Percentiles rank a stretch among this genome's conserved stretches.
Conservation (phyloP, 2,888 invertebrate genomes). For the Nasonia oneida region DNA sequence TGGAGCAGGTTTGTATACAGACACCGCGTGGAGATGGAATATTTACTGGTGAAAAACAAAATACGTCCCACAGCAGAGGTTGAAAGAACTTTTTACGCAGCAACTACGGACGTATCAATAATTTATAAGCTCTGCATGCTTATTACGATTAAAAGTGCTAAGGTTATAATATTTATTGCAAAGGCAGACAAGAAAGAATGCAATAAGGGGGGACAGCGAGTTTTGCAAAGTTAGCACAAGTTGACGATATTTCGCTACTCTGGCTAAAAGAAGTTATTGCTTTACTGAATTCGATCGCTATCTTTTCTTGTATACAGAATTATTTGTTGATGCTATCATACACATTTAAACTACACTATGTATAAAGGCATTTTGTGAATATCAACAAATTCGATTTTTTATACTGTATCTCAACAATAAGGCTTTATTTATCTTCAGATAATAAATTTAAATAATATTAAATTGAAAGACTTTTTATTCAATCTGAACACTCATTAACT, state of each 20-base stretch:
- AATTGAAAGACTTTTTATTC: constrained; percentile 24
- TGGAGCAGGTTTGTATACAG: neutral
- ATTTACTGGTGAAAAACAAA: neutral
- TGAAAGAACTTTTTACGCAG: no score
- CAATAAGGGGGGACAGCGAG: neutral
- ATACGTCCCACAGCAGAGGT: no score
- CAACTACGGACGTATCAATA: neutral
- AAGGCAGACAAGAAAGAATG: neutral
- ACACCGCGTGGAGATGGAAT: neutral
- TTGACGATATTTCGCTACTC: neutral
- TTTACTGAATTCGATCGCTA: neutral
- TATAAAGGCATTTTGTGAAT: no score
- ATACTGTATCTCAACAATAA: neutral
- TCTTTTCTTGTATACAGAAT: neutral
- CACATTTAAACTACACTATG: no score
- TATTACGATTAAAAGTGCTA: neutral
- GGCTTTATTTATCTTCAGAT: neutral
- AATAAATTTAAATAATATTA: neutral
- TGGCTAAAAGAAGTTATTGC: neutral
- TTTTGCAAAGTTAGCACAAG: neutral
- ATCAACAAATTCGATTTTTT: no score
- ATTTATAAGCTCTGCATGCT: neutral
- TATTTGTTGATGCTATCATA: no score
- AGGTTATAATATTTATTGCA: neutral
- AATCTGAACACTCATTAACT: neutral